Evolutionary conservation across 2,888 invertebrate genomes (phyloP).

Genomic region (Dysmachus trigonus): DNA sequence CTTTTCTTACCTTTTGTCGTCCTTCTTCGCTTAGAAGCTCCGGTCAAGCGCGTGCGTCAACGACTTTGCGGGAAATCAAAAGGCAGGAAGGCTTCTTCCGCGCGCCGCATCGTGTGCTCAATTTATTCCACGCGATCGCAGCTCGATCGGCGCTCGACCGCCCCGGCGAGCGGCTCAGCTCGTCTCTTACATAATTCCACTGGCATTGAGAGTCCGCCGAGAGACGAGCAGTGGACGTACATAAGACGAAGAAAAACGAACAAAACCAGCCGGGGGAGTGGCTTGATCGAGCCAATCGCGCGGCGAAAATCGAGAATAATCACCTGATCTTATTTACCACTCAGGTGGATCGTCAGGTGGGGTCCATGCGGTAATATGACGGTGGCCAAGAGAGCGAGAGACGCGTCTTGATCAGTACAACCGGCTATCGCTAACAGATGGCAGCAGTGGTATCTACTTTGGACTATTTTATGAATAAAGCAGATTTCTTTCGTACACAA

Average conservation of each 20-base stretch:
- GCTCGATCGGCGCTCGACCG: background rate
- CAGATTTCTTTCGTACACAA: too few species aligned
- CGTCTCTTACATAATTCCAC: background rate
- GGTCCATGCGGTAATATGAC: background rate
- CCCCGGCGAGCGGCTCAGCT: background rate
- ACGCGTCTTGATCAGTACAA: background rate
- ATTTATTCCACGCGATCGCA: background rate
- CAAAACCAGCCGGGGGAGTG: background rate
- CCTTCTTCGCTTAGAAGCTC: background rate
- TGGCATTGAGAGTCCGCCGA: background rate
- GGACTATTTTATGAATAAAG: background rate
- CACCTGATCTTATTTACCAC: slow-evolving; percentile 8
- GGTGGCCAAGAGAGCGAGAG: background rate
- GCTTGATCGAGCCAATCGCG: background rate
- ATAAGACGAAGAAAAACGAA: background rate
- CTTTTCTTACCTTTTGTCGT: background rate
- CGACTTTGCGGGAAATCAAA: background rate
- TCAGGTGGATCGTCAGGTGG: slow-evolving; percentile 20
- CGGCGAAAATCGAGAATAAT: background rate
- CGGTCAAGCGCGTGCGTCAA: background rate
- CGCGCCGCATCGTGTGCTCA: background rate
- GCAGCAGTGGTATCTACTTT: background rate
- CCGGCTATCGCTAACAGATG: background rate
- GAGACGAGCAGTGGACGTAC: background rate
- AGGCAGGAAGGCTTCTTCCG: background rate